phyloP scores from a whole-genome alignment of 2,797 vertebrate genomes.

The Potorous gilbertii region DNA sequence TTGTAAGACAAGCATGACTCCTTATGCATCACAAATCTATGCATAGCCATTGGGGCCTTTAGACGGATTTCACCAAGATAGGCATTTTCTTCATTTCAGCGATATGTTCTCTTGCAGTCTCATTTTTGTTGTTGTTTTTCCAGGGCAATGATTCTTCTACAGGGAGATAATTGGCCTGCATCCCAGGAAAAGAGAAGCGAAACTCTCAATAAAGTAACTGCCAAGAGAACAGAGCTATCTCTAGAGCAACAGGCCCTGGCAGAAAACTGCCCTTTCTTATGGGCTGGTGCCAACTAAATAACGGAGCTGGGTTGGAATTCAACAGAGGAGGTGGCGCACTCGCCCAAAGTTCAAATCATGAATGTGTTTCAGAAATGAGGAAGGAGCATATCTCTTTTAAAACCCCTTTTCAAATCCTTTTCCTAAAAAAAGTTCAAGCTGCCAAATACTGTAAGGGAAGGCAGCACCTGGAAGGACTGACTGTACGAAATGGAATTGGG shows the following conservation, averaged over 20 bases:
- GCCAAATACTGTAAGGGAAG: not conserved
- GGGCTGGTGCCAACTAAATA: slow-evolving; percentile 51
- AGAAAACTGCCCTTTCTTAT: not conserved
- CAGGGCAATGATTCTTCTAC: slow-evolving; percentile 60
- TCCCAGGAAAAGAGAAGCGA: slow-evolving; percentile 63
- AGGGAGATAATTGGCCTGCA: slow-evolving; percentile 65
- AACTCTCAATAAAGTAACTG: slow-evolving; percentile 71
- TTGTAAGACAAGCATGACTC: not conserved
- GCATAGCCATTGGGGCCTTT: not conserved
- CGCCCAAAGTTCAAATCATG: slow-evolving; percentile 54
- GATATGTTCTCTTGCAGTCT: not conserved
- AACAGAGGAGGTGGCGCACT: slow-evolving; percentile 60
- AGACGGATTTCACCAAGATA: not conserved
- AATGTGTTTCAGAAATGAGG: slow-evolving; percentile 63
- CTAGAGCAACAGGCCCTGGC: not conserved
- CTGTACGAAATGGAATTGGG: not conserved
- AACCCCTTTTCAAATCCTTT: not conserved
- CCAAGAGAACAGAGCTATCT: slow-evolving; percentile 19
- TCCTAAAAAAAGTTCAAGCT: not conserved
- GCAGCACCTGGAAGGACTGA: not conserved
- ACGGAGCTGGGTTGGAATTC: slow-evolving; percentile 61
- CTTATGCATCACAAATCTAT: not conserved
- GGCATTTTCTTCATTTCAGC: not conserved
- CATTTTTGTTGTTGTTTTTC: slow-evolving; percentile 53
- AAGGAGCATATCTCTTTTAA: not conserved